Conservation (phyloP, 1,140 invertebrate genomes). For the Musca domestica region DNA sequence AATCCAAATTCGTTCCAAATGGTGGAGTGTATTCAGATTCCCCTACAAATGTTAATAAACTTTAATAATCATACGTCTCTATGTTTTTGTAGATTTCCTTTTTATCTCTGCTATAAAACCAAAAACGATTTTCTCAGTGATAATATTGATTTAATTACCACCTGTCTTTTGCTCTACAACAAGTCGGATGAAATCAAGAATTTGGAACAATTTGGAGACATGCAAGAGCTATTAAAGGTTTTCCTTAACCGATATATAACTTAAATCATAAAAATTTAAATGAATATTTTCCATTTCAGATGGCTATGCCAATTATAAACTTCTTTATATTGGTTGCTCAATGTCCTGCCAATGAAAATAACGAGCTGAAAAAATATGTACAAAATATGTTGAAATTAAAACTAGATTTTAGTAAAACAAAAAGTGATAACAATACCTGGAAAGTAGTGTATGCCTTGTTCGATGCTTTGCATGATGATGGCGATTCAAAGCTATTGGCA, state of each 20-base stretch:
- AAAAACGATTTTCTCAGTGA: slow-evolving; percentile 30
- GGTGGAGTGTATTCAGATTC: too few species aligned
- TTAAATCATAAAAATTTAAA: neutral
- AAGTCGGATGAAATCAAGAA: slow-evolving; percentile 18
- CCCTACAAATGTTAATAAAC: too few species aligned
- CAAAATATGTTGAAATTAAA: neutral
- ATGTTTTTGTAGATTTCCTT: slow-evolving; percentile 35
- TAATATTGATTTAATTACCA: slow-evolving; percentile 30
- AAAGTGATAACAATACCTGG: slow-evolving; percentile 10
- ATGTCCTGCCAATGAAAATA: slow-evolving; percentile 16
- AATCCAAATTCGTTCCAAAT: too few species aligned
- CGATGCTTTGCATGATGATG: slow-evolving; percentile 21
- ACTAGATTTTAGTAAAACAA: neutral
- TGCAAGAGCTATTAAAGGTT: slow-evolving; percentile 23
- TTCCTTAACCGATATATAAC: neutral
- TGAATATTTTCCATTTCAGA: slow-evolving; percentile 8
- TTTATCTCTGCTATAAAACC: slow-evolving; percentile 37
- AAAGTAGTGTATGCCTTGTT: slow-evolving; percentile 6
- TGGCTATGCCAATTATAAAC: slow-evolving; percentile 14
- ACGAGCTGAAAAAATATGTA: slow-evolving; percentile 18
- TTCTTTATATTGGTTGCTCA: slow-evolving; percentile 6
- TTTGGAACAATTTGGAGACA: slow-evolving; percentile 17
- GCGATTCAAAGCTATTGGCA: neutral
- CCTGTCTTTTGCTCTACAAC: slow-evolving; percentile 34
- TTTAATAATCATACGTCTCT: neutral